Evolutionary conservation across 1,140 invertebrate species (phyloP), one percentile per base, ranked within the genome.

Genomic region (Megalopta genalis): DNA sequence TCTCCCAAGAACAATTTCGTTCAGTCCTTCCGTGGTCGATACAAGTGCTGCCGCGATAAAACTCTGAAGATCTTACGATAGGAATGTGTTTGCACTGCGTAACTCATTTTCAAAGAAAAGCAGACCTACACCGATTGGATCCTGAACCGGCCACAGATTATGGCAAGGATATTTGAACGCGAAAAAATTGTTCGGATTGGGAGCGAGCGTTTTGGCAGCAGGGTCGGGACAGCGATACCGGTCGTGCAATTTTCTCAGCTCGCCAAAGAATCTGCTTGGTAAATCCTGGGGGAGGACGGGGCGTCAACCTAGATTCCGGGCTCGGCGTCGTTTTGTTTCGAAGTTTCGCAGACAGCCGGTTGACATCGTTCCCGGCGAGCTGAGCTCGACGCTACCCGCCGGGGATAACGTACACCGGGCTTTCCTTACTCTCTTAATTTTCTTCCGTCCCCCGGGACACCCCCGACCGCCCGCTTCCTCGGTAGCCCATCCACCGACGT

Each of bases 381-480:
- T 14, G 57, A 59, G 66, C 81, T 75, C 76, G 18, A 63, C n/a
- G 39, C 64, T 46, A 27, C 39, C 60, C 77, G 52, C 42, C 49
- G 46, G 52, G 68, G 59, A 74, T 75, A 74, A 79, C 77, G 65
- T 73, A 52, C 71, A 63, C 49, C 18, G 52, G 60, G 74, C 76
- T 84, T 70, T 77, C 81, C 69, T 86, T 85, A 84, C 86, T 89
- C 88, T 72, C 86, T 88, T 87, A 72, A 81, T 82, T 86, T 85
- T 82, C 68, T 73, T 80, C 63, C 49, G 18, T 10, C 64, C 39
- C 23, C 21, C n/a, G 60, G 23, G 42, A 60, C n/a, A 12, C 9
- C 14, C 75, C 42, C 63, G 42, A n/a, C 54, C 63, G 60, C 49
- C 60, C 21, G 3, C 46, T 16, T 46, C 18, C 5, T 21, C 5